A percentile compares a stretch with the other conserved stretches of the same genome.
phyloP scores from a whole-genome alignment of 2,113 vertebrate species.

The Ctenodactylus gundi region DNA sequence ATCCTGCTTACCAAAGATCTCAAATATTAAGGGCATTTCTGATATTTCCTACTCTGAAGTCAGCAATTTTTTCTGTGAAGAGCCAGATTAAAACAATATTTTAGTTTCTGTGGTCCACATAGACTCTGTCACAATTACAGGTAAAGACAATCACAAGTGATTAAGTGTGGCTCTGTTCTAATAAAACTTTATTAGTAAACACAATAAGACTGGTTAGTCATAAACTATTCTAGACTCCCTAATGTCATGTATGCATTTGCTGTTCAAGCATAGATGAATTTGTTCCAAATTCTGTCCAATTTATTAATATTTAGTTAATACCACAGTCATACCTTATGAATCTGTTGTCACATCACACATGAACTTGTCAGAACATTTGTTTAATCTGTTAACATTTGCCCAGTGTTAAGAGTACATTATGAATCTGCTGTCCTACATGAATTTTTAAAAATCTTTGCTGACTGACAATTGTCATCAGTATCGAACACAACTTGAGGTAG shows the following conservation, averaged over 20 bases:
- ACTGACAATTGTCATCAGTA: not conserved
- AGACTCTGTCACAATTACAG: not conserved
- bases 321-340: not conserved
- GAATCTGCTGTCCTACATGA: not conserved
- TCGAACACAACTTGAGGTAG: not conserved
- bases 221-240: not conserved
- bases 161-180: not conserved
- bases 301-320: not conserved
- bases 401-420: not conserved
- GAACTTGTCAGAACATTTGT: not conserved
- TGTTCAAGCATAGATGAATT: not conserved
- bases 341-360: not conserved
- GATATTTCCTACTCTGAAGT: not conserved
- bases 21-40: not conserved
- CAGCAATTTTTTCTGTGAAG: not conserved
- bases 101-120: not conserved
- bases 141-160: not conserved
- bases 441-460: not conserved
- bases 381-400: conserved; percentile 29
- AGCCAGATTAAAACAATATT: not conserved
- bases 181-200: conserved; percentile 16
- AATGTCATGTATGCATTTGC: not conserved
- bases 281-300: not conserved
- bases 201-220: not conserved
- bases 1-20: not conserved